Conservation (phyloP, 1,140 invertebrate genomes). For the Argopecten irradians region DNA sequence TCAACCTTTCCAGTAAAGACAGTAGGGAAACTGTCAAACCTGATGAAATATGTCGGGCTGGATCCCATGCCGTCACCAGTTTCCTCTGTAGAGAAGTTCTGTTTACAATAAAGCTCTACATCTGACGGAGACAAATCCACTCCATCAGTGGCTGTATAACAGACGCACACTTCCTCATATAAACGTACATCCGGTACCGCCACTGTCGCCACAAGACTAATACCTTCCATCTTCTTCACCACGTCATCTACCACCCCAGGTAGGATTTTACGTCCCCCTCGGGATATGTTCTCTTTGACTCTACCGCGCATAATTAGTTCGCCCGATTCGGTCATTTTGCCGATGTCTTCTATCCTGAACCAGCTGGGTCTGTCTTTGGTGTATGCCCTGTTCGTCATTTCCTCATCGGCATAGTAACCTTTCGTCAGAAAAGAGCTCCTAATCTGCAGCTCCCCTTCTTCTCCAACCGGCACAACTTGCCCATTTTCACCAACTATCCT, state of each 20-base stretch:
- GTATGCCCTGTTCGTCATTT: neutral
- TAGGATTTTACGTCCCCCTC: constrained; percentile 36
- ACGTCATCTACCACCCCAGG: constrained; percentile 32
- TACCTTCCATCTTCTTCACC: neutral
- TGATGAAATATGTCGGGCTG: neutral
- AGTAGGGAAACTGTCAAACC: neutral
- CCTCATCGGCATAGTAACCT: neutral
- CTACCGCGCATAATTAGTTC: neutral
- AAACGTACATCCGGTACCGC: constrained; percentile 35
- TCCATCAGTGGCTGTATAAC: neutral
- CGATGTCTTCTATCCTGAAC: neutral
- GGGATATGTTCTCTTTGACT: neutral
- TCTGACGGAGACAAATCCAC: neutral
- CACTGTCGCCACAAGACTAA: neutral
- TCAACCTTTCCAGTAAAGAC: neutral
- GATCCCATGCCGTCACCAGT: neutral
- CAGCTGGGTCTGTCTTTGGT: neutral
- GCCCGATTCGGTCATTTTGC: neutral
- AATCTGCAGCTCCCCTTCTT: neutral
- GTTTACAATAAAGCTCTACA: neutral
- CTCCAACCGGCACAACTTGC: neutral
- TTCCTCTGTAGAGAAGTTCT: neutral
- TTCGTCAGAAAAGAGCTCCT: constrained; percentile 23
- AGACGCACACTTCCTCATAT: constrained; percentile 39
- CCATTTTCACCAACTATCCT: constrained; percentile 34